Base-by-base conservation (phyloP, 2,888 invertebrate species). In the Troides oblongomaculatus region DNA sequence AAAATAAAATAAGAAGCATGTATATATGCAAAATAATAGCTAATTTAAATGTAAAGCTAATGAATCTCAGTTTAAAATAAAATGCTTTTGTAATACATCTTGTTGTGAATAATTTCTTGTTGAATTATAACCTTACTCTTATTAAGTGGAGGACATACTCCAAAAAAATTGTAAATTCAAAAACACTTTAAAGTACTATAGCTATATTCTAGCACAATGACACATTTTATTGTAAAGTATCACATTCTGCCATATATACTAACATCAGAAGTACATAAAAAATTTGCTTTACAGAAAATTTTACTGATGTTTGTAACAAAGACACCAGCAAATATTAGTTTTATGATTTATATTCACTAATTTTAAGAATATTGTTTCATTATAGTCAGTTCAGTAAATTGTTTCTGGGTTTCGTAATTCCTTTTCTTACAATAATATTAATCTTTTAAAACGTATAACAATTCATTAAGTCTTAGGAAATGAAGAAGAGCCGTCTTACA, bases 401-500 rank as follows among this genome's bases (percentile, higher is more conserved):
- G 18, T 53, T 53, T n/a, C 6, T n/a, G 1, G 6, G n/a, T 53
- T 53, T 53, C 53, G 1, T 53, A 18, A 18, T n/a, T 4, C 18
- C 6, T n/a, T n/a, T 53, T 8, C 14, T 10, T 46, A 46, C 12
- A 46, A 46, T 46, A 6, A 56, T 36, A 25, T 50, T n/a, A 7
- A 10, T 21, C 50, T 50, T 25, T 43, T n/a, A 53, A 66, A 66
- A 39, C 43, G n/a, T 61, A 61, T n/a, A 61, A 36, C 39, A 61
- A 30, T 57, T 39, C 17, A 59, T 12, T 8, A 36, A 39, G n/a
- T 21, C 53, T n/a, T 65, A 30, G 70, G 65, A 72, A 68, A 71
- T 64, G 62, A 72, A 71, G 70, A 74, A 71, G 70, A 74, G 70
- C 71, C 73, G 74, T 73, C 75, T 72, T 10, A 80, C 81, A 78